Evolutionary conservation across 2,113 vertebrate species (phyloP).

Genomic region (Microcebus jonahi): DNA sequence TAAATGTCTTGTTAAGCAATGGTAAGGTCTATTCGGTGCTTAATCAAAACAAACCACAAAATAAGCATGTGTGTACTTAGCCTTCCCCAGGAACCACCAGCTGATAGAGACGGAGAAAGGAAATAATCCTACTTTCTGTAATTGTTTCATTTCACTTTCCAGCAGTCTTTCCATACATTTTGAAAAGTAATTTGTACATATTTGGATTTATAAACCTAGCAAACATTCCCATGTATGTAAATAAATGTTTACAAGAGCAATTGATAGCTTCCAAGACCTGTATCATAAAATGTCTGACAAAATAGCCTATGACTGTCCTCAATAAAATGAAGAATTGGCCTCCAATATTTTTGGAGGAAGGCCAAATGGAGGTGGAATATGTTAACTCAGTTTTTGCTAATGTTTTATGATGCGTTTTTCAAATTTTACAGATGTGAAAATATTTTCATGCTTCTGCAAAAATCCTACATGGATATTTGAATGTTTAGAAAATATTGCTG

Average conservation of each 20-base stretch:
- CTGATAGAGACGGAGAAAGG: background rate
- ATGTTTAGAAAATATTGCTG: background rate
- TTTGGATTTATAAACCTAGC: slow-evolving; percentile 44
- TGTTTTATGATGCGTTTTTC: background rate
- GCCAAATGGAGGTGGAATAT: background rate
- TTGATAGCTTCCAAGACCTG: background rate
- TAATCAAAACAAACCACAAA: slow-evolving; percentile 80
- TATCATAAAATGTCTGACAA: background rate
- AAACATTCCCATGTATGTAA: background rate
- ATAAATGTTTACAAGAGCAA: background rate
- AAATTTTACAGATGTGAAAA: background rate
- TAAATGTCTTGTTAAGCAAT: slow-evolving; percentile 83
- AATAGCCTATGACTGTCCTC: background rate
- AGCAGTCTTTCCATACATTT: background rate
- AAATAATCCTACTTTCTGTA: background rate
- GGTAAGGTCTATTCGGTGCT: slow-evolving; percentile 78
- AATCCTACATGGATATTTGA: background rate
- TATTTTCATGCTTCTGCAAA: background rate
- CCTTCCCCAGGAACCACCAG: slow-evolving; percentile 66
- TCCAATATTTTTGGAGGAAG: background rate
- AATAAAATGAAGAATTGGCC: background rate
- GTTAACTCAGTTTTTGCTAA: background rate
- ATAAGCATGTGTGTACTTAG: slow-evolving; percentile 69
- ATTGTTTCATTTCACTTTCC: slow-evolving; percentile 33
- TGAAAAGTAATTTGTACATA: background rate